A percentile compares a stretch with the other conserved stretches of the same genome.
Evolutionary conservation across 2,888 invertebrate genomes (phyloP).

Genomic region (Pediacus dermestoides): DNA sequence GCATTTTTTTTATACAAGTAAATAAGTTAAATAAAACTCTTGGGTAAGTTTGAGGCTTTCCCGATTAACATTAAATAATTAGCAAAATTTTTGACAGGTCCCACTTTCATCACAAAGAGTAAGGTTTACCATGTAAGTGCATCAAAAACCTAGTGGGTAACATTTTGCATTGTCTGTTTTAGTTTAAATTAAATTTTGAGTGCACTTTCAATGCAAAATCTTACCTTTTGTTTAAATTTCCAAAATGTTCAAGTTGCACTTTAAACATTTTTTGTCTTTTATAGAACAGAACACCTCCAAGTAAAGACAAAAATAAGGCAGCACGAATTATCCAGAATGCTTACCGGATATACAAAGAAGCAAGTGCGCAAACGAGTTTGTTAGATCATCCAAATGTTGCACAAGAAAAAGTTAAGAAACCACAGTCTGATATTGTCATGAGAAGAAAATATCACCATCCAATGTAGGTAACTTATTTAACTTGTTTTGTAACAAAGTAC

Average conservation of each 20-base stretch:
- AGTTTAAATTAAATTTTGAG: too few species aligned
- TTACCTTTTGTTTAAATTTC: conserved; percentile 48
- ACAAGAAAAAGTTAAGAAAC: conserved; percentile 9
- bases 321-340: conserved; percentile 25
- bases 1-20: not conserved
- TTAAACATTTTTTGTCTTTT: too few species aligned
- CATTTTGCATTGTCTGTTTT: too few species aligned
- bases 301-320: too few species aligned
- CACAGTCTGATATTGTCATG: conserved; percentile 10
- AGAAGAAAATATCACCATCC: conserved; percentile 8
- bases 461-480: not conserved
- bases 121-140: conserved; percentile 44
- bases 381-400: conserved; percentile 6
- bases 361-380: conserved; percentile 12
- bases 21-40: not conserved
- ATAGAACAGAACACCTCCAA: too few species aligned
- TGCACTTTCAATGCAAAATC: conserved; percentile 51
- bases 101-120: too few species aligned
- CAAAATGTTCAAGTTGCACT: too few species aligned
- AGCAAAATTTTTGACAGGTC: conserved; percentile 10
- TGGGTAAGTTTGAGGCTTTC: not conserved
- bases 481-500: conserved; percentile 24
- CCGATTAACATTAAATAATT: conserved; percentile 1
- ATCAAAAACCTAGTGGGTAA: conserved; percentile 21
- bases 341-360: conserved; percentile 19